phyloP scores from a whole-genome alignment of 1,140 invertebrate species.

The Rhyzopertha dominica region DNA sequence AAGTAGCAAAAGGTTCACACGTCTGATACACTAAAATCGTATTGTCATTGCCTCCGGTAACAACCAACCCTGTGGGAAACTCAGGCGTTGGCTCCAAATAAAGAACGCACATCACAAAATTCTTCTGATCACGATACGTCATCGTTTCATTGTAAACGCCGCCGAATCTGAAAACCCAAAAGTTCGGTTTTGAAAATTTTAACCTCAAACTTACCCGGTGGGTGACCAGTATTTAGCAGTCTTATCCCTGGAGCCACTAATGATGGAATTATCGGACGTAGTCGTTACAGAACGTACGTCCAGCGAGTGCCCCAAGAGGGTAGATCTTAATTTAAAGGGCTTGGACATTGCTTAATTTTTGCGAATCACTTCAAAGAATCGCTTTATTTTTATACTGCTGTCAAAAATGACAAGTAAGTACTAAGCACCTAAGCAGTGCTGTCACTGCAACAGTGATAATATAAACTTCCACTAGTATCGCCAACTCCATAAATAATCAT shows the following conservation, averaged over 20 bases:
- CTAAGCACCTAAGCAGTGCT: too few relatives aligned
- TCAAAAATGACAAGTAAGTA: too few relatives aligned
- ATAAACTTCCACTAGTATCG: too few relatives aligned
- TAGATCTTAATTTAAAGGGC: constrained; percentile 63
- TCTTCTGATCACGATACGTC: constrained; percentile 74
- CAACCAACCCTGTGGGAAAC: constrained; percentile 70
- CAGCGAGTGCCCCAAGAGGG: constrained; percentile 70
- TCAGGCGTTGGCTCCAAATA: constrained; percentile 63
- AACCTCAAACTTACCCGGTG: constrained; percentile 57
- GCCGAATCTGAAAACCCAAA: constrained; percentile 25
- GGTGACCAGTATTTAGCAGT: constrained; percentile 80
- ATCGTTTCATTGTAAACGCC: constrained; percentile 51
- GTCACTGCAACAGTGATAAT: too few relatives aligned
- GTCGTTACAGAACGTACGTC: constrained; percentile 75
- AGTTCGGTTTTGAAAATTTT: constrained; percentile 12
- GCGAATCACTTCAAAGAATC: too few relatives aligned
- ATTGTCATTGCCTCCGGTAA: constrained; percentile 87
- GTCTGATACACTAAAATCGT: constrained; percentile 72
- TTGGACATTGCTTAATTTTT: constrained; percentile 35
- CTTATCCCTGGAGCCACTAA: constrained; percentile 83
- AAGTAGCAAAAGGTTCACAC: constrained; percentile 56
- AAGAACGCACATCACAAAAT: constrained; percentile 79
- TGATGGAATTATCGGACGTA: constrained; percentile 62
- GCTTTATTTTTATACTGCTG: too few relatives aligned
- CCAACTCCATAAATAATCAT: too few relatives aligned